Evolutionary conservation across 2,113 vertebrate species (phyloP), one percentile per base, ranked within the genome.

Genomic region (Prunella himalayana): DNA sequence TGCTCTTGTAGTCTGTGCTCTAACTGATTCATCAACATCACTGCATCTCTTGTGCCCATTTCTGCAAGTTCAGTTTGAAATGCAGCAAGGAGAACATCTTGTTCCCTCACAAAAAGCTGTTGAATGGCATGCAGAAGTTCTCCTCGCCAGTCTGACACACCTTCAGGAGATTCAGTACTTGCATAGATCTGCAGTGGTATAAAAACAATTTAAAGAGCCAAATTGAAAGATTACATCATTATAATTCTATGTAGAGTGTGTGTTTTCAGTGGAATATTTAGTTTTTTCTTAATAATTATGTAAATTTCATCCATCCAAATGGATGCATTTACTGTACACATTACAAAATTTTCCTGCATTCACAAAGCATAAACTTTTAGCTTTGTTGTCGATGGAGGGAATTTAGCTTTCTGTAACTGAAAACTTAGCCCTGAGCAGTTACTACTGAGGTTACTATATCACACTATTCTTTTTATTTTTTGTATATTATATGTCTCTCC

Each of bases 111-210:
- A 79, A 99, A 99, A 91, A 99, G 98, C 94, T 98, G 98, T 3
- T 98, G 98, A 63, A 99, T 91, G 13, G 99, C 98, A n/a, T 93
- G 92, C 42, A 99, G 97, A 60, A 99, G 98, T 96, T 99, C 98
- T 19, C 97, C 97, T 61, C 99, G 97, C 99, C 99, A 99, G 97
- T 99, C 99, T 15, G 92, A 96, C 25, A 82, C 19, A 41, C 49
- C 77, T 41, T 98, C 98, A 51, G 84, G 57, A 94, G 96, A 72
- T 10, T 96, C 97, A 78, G 88, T 64, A 56, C 60, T 92, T 76
- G 92, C 86, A 94, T 30, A 97, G 70, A 95, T 42, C 98, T 98
- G 88, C 15, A 51, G 85, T 16, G 84, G 37, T 17, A 77, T 6
- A 80, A 97, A 96, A 85, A 17, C 37, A 61, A 60, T 63, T 89